Conservation (phyloP, 30 jellyfish, hydroid and myxozoan genomes). For the Aurelia sp. region DNA sequence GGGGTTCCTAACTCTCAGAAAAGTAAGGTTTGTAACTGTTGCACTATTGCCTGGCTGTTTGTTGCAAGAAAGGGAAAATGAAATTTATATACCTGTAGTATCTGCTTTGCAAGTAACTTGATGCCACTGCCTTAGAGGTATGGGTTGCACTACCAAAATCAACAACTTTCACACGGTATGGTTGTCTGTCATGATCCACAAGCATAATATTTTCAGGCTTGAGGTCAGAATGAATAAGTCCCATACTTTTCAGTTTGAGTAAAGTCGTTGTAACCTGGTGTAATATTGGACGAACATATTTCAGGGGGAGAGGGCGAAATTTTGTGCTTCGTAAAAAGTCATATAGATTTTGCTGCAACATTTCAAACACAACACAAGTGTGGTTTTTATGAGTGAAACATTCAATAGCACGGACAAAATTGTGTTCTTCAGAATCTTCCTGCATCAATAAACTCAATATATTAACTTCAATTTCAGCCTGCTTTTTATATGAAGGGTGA, state of each 20-base stretch:
- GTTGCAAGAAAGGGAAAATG: background rate
- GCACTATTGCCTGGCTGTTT: too few species aligned
- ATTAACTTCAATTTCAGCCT: conserved; percentile 98
- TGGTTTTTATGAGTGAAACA: conserved; percentile 96
- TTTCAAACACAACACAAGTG: conserved; percentile 99
- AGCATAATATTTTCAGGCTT: conserved; percentile 98
- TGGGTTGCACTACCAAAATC: conserved; percentile 99
- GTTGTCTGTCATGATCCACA: conserved; percentile 99
- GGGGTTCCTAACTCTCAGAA: too few species aligned
- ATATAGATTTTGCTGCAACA: conserved; percentile 96
- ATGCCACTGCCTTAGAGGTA: conserved; percentile 96
- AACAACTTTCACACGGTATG: conserved; percentile 98
- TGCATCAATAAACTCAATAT: conserved; percentile 94
- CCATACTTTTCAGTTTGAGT: conserved; percentile 90
- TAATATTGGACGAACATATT: conserved; percentile 95
- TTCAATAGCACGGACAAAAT: conserved; percentile 96
- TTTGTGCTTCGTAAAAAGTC: conserved; percentile 97
- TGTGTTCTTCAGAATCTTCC: conserved; percentile 95
- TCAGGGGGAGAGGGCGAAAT: conserved; percentile 91
- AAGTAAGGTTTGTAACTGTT: too few species aligned
- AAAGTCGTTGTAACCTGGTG: conserved; percentile 96
- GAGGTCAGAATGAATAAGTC: conserved; percentile 94
- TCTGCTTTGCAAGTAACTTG: conserved; percentile 98
- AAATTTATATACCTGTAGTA: conserved; percentile 81
- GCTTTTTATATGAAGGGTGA: conserved; percentile 97